Evolutionary conservation across 2,113 vertebrate species (phyloP).

Genomic region (Triplophysa tibetana): DNA sequence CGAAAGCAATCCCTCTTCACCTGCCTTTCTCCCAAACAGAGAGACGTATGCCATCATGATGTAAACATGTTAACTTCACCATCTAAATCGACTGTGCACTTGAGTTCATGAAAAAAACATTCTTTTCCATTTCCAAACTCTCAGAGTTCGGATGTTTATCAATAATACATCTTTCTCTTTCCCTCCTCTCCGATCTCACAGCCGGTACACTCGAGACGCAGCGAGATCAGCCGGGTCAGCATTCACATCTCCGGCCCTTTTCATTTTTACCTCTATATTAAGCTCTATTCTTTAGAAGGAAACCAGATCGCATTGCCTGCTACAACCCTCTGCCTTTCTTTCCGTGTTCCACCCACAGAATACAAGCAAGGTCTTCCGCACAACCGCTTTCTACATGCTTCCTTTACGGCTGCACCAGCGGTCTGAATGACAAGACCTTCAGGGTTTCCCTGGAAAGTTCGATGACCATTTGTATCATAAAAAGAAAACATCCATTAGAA

Average conservation of each 20-base stretch:
- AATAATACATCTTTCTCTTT: conserved; percentile 27
- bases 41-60: background rate
- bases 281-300: conserved; percentile 27
- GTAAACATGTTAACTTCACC: conserved; percentile 10
- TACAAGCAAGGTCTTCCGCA: conserved; percentile 6
- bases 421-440: background rate
- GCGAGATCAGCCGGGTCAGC: conserved; percentile 13
- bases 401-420: background rate
- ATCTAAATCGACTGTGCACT: conserved; percentile 2
- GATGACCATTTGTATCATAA: background rate
- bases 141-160: conserved; percentile 15
- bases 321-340: background rate
- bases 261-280: conserved; percentile 17
- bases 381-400: background rate
- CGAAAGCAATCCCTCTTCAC: background rate
- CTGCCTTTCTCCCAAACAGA: background rate
- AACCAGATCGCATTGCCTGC: conserved; percentile 11
- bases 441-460: background rate
- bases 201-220: conserved; percentile 12
- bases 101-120: background rate
- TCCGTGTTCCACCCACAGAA: background rate
- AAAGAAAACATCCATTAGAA: background rate
- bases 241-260: conserved; percentile 17
- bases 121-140: conserved; percentile 7
- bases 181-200: background rate